These are phyloP conservation scores for Eupithecia dodoneata DNA, from an alignment of 2,888 invertebrate species.

Conservation along the genomic window DNA sequence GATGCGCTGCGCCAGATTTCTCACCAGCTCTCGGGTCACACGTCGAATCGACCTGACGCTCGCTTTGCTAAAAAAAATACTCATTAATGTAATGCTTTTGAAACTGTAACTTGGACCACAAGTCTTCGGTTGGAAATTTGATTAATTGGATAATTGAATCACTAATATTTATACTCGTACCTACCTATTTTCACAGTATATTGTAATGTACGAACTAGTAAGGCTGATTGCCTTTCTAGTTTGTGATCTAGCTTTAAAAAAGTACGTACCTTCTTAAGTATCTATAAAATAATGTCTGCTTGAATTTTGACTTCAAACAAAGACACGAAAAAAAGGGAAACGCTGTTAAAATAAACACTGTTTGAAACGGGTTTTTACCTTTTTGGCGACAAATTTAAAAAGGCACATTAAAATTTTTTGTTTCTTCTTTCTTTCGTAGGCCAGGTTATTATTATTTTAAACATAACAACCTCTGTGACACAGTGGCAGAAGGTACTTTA, in stretches of 20 bases:
- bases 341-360: constrained; percentile 13
- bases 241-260: too few species aligned
- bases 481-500: background rate
- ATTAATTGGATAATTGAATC: background rate
- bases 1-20: background rate
- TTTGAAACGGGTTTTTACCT: background rate
- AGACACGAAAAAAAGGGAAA: constrained; percentile 18
- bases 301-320: constrained; percentile 26
- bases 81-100: background rate
- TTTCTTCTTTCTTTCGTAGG: background rate
- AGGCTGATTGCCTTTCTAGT: too few species aligned
- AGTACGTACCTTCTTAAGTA: too few species aligned
- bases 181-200: background rate
- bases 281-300: background rate
- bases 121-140: background rate
- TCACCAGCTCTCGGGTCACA: background rate
- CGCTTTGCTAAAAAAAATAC: background rate
- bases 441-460: background rate
- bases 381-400: background rate
- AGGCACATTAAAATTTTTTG: background rate
- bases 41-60: background rate
- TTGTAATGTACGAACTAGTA: background rate
- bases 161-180: too few species aligned
- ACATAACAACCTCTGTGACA: background rate
- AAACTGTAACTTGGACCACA: background rate